Percentiles rank a stretch among this genome's conserved stretches.
These are phyloP conservation scores for Metridium senile DNA, from an alignment of 92 coral and sea anemone genomes.

Conservation along the genomic window DNA sequence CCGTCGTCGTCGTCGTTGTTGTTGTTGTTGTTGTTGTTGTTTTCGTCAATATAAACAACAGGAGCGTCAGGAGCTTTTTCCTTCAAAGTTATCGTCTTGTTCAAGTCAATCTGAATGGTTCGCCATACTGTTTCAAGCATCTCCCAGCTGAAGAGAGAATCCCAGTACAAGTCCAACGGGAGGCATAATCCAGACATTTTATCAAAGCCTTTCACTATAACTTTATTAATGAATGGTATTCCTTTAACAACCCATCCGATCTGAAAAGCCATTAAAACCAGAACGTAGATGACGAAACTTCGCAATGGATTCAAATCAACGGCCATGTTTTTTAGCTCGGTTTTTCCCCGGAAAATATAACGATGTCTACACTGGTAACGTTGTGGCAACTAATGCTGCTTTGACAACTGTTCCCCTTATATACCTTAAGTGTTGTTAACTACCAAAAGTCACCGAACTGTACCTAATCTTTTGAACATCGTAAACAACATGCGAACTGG, in stretches of 20 bases:
- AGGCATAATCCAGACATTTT: slow-evolving; percentile 65
- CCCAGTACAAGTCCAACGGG: slow-evolving; percentile 79
- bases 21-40: slow-evolving; percentile 27
- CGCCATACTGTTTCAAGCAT: slow-evolving; percentile 79
- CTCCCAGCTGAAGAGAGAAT: slow-evolving; percentile 68
- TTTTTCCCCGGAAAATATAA: neutral
- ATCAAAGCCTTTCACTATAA: slow-evolving; percentile 52
- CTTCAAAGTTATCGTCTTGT: slow-evolving; percentile 52
- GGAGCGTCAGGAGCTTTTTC: slow-evolving; percentile 74
- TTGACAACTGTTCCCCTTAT: neutral
- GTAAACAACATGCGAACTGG: slow-evolving; percentile 17
- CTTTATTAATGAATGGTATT: slow-evolving; percentile 60
- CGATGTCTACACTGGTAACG: neutral
- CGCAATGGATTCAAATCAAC: slow-evolving; percentile 34
- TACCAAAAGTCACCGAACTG: slow-evolving; percentile 1
- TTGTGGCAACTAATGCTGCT: neutral
- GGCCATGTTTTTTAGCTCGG: slow-evolving; percentile 29
- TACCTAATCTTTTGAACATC: slow-evolving; percentile 2
- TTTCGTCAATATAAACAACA: slow-evolving; percentile 50
- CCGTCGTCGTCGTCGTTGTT: slow-evolving; percentile 29
- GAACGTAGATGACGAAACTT: slow-evolving; percentile 39
- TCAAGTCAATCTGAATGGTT: slow-evolving; percentile 54
- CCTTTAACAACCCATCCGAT: slow-evolving; percentile 60
- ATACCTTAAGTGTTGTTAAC: slow-evolving; percentile 5
- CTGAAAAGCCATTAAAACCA: slow-evolving; percentile 45